Base-by-base conservation (phyloP, 2,888 invertebrate species). In the Rotaria magnacalcarata region DNA sequence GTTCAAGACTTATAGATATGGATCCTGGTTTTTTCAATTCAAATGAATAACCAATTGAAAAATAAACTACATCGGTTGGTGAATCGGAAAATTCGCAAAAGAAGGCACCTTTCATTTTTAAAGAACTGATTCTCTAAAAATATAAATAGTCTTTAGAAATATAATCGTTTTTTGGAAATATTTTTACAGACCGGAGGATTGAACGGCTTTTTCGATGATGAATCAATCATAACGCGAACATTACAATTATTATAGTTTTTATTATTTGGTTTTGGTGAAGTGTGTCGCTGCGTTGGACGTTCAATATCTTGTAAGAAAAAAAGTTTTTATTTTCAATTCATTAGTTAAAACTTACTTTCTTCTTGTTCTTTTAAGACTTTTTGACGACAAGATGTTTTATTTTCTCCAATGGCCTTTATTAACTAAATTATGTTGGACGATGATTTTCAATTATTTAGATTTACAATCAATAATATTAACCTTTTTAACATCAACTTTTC, bases 1-100 rank as follows among this genome's bases (percentile, higher is more conserved):
- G 75, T 80, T 80, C 47, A 24, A 80, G 1, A 19, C 21, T 80
- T 21, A 43, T 24, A 43, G 43, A 80, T 43, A 80, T 10, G 0
- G 41, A 8, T 80, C 43, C 47, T 47, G 19, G 3, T 47, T 8
- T 80, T 47, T 80, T 80, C 3, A 80, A 11, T 47, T 80, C 43
- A 47, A 80, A 80, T 47, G 75, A 24, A 47, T 80, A 80, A 24
- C 43, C 47, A 47, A 80, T 80, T 43, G 75, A 80, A 67, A 27
- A 27, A 47, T 80, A 80, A 24, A 43, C 7, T 43, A n/a, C 21
- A 80, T 80, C 47, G 6, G 10, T 80, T 24, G 75, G 21, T 67
- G 67, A 67, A 47, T 80, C 75, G 34, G 6, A 43, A 21, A 19
- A 24, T 41, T 80, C 75, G 8, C 75, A 80, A 80, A 80, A 80